Conservation (phyloP, 2,113 vertebrate species). For the Macheiramphus alcinus region DNA sequence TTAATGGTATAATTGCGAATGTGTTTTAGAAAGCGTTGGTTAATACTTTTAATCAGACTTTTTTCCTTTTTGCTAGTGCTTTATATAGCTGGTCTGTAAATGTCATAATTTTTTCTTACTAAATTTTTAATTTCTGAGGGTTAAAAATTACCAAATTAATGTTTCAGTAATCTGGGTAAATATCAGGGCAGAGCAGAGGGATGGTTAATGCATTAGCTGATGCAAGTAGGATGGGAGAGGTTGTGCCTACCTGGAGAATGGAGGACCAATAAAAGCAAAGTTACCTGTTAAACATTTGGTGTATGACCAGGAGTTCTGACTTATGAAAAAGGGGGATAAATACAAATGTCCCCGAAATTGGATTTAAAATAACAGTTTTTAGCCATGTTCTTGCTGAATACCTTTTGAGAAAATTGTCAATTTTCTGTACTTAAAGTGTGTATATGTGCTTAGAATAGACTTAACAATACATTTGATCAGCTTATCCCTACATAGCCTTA, state of each 20-base stretch:
- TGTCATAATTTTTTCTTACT: not conserved
- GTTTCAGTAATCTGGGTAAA: not conserved
- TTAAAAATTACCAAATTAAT: not conserved
- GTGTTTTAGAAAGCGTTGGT: not conserved
- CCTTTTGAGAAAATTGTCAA: not conserved
- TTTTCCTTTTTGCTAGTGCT: not conserved
- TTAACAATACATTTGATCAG: not conserved
- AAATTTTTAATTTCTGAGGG: not conserved
- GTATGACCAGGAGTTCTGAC: not conserved
- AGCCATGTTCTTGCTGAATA: not conserved
- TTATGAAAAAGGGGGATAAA: not conserved
- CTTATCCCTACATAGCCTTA: not conserved
- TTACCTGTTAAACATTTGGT: not conserved
- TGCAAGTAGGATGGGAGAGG: not conserved
- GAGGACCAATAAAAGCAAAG: not conserved
- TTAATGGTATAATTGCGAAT: slow-evolving; percentile 30
- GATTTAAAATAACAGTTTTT: not conserved
- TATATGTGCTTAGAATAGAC: not conserved
- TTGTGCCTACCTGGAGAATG: not conserved
- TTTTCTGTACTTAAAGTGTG: not conserved
- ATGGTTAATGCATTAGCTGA: not conserved
- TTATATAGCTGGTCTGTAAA: not conserved
- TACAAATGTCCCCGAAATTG: not conserved
- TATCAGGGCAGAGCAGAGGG: not conserved
- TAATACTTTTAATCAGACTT: not conserved